Evolutionary conservation across 2,888 invertebrate species (phyloP).

Genomic region (Camponotus fellah): DNA sequence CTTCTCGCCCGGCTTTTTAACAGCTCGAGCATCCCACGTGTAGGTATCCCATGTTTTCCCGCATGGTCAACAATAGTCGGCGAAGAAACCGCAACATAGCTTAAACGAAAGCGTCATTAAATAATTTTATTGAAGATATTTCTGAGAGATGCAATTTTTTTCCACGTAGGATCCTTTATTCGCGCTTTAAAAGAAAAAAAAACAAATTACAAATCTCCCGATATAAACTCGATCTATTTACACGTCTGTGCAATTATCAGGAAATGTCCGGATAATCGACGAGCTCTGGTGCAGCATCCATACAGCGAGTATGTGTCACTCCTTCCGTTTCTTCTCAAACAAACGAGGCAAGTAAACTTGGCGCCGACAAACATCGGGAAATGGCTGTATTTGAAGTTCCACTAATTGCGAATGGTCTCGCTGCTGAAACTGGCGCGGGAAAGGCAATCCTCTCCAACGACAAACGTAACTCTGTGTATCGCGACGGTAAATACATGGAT

Average conservation of each 20-base stretch:
- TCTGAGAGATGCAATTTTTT: neutral
- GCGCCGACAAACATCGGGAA: conserved; percentile 41
- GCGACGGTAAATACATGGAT: conserved; percentile 37
- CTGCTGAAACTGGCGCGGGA: conserved; percentile 36
- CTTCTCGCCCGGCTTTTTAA: conserved; percentile 13
- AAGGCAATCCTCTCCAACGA: conserved; percentile 43
- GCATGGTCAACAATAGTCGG: neutral
- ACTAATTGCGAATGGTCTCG: conserved; percentile 49
- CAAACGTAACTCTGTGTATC: conserved; percentile 47
- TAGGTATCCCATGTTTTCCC: neutral
- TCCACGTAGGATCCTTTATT: neutral
- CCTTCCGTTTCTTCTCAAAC: conserved; percentile 48
- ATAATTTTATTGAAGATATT: neutral
- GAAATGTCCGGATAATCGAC: conserved; percentile 54
- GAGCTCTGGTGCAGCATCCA: neutral
- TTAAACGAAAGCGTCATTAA: neutral
- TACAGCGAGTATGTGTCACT: neutral
- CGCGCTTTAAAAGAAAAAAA: neutral
- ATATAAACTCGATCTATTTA: neutral
- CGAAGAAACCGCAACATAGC: neutral
- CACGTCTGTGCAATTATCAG: conserved; percentile 29
- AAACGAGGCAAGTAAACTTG: conserved; percentile 43
- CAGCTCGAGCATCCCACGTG: neutral
- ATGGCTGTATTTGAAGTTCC: conserved; percentile 45
- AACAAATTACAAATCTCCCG: neutral